These are phyloP conservation scores for Semnornis frantzii DNA, from an alignment of 2,113 vertebrate genomes.

Conservation along the genomic window DNA sequence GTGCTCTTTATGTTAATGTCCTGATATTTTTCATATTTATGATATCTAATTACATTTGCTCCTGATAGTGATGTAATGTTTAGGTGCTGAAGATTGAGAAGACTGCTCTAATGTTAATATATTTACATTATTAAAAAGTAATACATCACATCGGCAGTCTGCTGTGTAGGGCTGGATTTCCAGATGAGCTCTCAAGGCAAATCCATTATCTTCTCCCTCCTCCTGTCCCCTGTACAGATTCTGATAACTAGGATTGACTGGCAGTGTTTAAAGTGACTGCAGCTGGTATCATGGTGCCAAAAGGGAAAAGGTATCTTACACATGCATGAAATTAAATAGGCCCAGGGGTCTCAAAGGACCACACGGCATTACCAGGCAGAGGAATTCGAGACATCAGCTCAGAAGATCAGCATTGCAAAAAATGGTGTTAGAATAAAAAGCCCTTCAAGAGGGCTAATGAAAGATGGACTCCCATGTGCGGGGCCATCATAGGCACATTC, in stretches of 20 bases:
- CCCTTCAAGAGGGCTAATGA: background rate
- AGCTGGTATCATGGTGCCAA: slow-evolving; percentile 36
- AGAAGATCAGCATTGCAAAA: slow-evolving; percentile 52
- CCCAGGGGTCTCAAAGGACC: slow-evolving; percentile 59
- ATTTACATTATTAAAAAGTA: slow-evolving; percentile 74
- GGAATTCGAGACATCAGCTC: slow-evolving; percentile 43
- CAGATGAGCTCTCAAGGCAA: slow-evolving; percentile 66
- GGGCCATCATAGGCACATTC: background rate
- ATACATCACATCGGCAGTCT: slow-evolving; percentile 54
- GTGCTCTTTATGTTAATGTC: slow-evolving; percentile 50
- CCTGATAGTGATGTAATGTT: slow-evolving; percentile 67
- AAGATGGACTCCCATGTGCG: background rate
- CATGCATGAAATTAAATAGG: slow-evolving; percentile 67
- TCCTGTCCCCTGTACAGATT: slow-evolving; percentile 38
- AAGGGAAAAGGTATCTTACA: slow-evolving; percentile 49
- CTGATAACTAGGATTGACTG: slow-evolving; percentile 61
- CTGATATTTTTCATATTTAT: slow-evolving; percentile 71
- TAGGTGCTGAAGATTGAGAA: slow-evolving; percentile 61
- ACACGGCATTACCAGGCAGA: slow-evolving; percentile 21
- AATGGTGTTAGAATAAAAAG: background rate
- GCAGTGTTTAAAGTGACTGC: slow-evolving; percentile 60
- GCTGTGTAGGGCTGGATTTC: slow-evolving; percentile 30
- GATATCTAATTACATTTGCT: slow-evolving; percentile 70
- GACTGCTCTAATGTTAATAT: slow-evolving; percentile 60
- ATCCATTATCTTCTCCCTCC: slow-evolving; percentile 62